A percentile compares a stretch with the other conserved stretches of the same genome.
These are phyloP conservation scores for Epinephelus moara DNA, from an alignment of 2,113 vertebrate genomes.

Conservation along the genomic window DNA sequence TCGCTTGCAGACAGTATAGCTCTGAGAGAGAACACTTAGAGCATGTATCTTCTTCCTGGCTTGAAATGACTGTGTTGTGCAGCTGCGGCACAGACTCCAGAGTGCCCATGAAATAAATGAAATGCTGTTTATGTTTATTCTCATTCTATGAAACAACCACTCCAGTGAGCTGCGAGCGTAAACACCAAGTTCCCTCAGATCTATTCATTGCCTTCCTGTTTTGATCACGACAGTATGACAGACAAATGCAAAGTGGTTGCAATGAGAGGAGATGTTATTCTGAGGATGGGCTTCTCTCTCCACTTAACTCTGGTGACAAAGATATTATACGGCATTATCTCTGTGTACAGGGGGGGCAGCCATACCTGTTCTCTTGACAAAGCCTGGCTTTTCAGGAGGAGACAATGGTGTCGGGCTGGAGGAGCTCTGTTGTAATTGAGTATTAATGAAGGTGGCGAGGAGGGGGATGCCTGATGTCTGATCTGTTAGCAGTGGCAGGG, in stretches of 20 bases:
- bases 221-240: slow-evolving; percentile 52
- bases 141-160: slow-evolving; percentile 47
- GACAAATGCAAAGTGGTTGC: slow-evolving; percentile 55
- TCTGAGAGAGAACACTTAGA: slow-evolving; percentile 3
- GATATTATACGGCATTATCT: slow-evolving; percentile 58
- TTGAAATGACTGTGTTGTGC: slow-evolving; percentile 23
- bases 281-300: slow-evolving; percentile 24
- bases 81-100: slow-evolving; percentile 8
- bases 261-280: slow-evolving; percentile 38
- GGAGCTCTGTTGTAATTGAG: slow-evolving; percentile 77
- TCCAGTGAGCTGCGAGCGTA: slow-evolving; percentile 41
- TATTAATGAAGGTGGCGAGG: slow-evolving; percentile 79
- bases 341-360: slow-evolving; percentile 15
- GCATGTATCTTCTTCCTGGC: slow-evolving; percentile 3
- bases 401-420: slow-evolving; percentile 68
- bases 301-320: slow-evolving; percentile 61
- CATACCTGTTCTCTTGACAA: slow-evolving; percentile 64
- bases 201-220: slow-evolving; percentile 51
- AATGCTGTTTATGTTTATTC: slow-evolving; percentile 63
- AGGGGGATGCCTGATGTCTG: slow-evolving; percentile 71
- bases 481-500: slow-evolving; percentile 76
- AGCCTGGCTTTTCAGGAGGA: slow-evolving; percentile 66
- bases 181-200: slow-evolving; percentile 49
- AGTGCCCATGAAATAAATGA: slow-evolving; percentile 39
- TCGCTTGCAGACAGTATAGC: slow-evolving; percentile 18